A percentile compares a stretch with the other conserved stretches of the same genome.
Evolutionary conservation across 35 echinoderm and acorn worm genomes (phyloP).

Genomic region (Apostichopus japonicus): DNA sequence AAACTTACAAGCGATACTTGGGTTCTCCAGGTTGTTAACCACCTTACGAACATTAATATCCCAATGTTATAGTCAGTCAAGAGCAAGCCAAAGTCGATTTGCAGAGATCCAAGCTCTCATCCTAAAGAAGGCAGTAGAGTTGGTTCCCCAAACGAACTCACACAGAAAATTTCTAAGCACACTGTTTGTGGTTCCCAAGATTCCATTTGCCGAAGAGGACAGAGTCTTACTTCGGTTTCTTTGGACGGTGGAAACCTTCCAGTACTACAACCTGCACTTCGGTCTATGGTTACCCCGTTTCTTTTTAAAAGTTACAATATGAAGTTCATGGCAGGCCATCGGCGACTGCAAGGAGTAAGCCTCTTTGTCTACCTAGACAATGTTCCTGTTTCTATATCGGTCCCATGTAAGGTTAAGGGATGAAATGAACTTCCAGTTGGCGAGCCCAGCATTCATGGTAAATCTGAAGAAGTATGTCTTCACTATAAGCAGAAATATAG

Average conservation of each 20-base stretch:
- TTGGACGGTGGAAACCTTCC: neutral
- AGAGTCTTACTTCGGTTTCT: slow-evolving; percentile 28
- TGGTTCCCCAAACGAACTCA: neutral
- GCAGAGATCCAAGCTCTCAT: slow-evolving; percentile 22
- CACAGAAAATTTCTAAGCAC: neutral
- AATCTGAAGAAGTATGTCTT: slow-evolving; percentile 47
- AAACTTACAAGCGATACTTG: too few species aligned
- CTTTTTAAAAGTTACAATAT: neutral
- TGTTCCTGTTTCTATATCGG: too few species aligned
- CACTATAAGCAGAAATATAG: neutral
- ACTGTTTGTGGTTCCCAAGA: slow-evolving; percentile 39
- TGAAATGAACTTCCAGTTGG: neutral
- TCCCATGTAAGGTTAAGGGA: too few species aligned
- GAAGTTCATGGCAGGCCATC: too few species aligned
- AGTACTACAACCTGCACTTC: slow-evolving; percentile 15
- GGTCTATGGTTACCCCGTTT: slow-evolving; percentile 17
- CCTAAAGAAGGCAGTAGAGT: slow-evolving; percentile 38
- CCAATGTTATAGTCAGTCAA: too few species aligned
- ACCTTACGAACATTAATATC: too few species aligned
- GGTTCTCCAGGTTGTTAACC: too few species aligned
- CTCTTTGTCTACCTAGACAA: too few species aligned
- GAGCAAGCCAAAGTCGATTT: too few species aligned
- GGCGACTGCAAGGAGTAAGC: too few species aligned
- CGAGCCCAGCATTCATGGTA: neutral
- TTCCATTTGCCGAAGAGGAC: slow-evolving; percentile 1